Conservation (phyloP, 1,140 invertebrate species). For the Aleiodes sp. region DNA sequence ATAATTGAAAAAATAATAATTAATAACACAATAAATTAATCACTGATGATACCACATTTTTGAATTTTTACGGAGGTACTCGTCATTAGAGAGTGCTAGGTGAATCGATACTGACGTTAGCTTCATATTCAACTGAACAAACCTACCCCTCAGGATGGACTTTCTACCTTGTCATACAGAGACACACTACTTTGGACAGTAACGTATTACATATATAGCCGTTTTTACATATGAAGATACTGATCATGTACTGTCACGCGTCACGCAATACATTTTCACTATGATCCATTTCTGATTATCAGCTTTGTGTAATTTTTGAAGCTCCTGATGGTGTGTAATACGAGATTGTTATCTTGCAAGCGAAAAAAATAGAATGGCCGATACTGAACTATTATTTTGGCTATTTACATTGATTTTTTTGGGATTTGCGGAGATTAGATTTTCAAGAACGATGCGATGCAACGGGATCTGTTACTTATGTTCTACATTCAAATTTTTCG, state of each 20-base stretch:
- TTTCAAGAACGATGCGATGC: no score
- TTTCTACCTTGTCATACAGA: not conserved
- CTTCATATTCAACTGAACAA: not conserved
- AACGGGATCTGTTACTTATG: no score
- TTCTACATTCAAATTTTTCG: no score
- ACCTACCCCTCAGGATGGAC: not conserved
- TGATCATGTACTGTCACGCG: slow-evolving; percentile 9
- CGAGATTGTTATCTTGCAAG: no score
- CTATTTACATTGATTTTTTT: no score
- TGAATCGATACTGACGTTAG: not conserved
- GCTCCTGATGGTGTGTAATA: not conserved
- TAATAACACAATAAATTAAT: not conserved
- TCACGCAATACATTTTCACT: not conserved
- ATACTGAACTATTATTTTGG: no score
- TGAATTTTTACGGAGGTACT: not conserved
- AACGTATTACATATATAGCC: not conserved
- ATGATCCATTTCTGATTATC: slow-evolving; percentile 2
- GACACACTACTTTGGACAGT: not conserved
- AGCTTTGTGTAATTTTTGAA: not conserved
- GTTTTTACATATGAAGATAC: not conserved
- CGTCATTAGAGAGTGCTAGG: not conserved
- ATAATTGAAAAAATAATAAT: not conserved
- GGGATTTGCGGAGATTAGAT: no score
- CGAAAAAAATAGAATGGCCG: no score
- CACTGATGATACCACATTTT: not conserved